A percentile compares a stretch with the other conserved stretches of the same genome.
These are phyloP conservation scores for Anniella stebbinsi DNA, from an alignment of 2,797 vertebrate species.

Conservation along the genomic window DNA sequence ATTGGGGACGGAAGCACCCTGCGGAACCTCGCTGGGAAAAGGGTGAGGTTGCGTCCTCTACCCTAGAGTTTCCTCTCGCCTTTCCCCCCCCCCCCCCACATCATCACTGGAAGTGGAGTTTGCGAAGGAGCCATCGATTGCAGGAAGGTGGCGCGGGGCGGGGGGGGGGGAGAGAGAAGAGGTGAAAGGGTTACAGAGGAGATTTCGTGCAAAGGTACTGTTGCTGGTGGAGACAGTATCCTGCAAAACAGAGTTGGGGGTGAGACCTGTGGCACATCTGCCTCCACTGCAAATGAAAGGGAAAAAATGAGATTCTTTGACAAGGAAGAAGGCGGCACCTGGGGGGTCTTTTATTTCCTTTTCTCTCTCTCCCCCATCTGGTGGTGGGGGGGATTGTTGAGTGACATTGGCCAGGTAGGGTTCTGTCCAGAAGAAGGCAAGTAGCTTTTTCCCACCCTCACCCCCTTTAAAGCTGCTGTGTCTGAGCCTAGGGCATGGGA, in stretches of 20 bases:
- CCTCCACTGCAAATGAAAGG: conserved; percentile 13
- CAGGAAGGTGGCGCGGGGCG: not conserved
- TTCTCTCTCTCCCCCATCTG: not conserved
- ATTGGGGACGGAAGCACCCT: conserved; percentile 27
- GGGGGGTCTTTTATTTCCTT: not conserved
- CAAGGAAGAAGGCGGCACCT: conserved; percentile 44
- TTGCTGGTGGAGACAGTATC: conserved; percentile 17
- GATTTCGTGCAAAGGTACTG: conserved; percentile 49
- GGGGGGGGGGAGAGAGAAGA: accelerated
- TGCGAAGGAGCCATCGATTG: not conserved
- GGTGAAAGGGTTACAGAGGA: conserved; percentile 51
- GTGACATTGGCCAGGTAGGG: conserved; percentile 72
- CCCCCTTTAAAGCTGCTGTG: not conserved
- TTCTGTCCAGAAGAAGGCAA: conserved; percentile 58
- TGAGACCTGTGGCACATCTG: conserved; percentile 68
- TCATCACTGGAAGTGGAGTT: not conserved
- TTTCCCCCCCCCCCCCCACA: not conserved
- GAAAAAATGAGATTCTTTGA: conserved; percentile 62
- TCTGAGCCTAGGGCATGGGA: not conserved
- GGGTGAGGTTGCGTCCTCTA: conserved; percentile 50
- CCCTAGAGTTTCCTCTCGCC: conserved; percentile 32
- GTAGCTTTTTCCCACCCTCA: not conserved
- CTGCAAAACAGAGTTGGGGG: conserved; percentile 27
- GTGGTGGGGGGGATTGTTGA: conserved; percentile 61
- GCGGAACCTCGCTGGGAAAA: conserved; percentile 14